Evolutionary conservation across 1,140 invertebrate species (phyloP), one percentile per base, ranked within the genome.

Genomic region (Euura lappo): DNA sequence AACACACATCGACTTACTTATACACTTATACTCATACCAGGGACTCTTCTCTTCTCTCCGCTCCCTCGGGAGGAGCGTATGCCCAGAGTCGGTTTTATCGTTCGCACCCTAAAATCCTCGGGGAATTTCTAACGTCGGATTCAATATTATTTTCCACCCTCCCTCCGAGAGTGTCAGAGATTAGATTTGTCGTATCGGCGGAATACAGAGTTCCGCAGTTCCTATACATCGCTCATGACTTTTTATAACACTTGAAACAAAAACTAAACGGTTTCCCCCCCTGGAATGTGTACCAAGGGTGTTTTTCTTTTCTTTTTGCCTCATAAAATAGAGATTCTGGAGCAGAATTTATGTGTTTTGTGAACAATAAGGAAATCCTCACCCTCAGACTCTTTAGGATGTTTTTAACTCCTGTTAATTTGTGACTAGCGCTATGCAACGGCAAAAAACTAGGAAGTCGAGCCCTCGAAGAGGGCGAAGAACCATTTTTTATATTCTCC

Each of bases 311-410:
- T 73, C 71, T 80, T 80, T 81, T 80, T 80, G 65, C 75, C 69
- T 73, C 72, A 75, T 66, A 74, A 79, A 77, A 77, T 80, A 77
- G 76, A 70, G 64, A 71, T 77, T 79, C 69, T 67, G 2, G 6
- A 5, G 10, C 51, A 28, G 28, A 28, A 82, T 81, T 83, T 83
- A 82, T 81, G 73, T 73, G 65, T 78, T 74, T 77, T 77, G 76
- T 75, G 79, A 79, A 80, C 77, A 81, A 77, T 79, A 78, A 83
- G 79, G 77, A 81, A 81, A 72, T 76, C 74, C 68, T 45, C 0
- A 60, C 51, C 28, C 28, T 28, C 28, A 28, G 60, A 10, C 8
- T 13, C 60, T 13, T 64, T 10, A 64, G 11, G 66, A 11, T 28
- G 4, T 68, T 7, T 68, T 44, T 68, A 68, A 10, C 28, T 68